Base-by-base conservation (phyloP, 2,797 vertebrate genomes). In the Enteromius treurensis region DNA sequence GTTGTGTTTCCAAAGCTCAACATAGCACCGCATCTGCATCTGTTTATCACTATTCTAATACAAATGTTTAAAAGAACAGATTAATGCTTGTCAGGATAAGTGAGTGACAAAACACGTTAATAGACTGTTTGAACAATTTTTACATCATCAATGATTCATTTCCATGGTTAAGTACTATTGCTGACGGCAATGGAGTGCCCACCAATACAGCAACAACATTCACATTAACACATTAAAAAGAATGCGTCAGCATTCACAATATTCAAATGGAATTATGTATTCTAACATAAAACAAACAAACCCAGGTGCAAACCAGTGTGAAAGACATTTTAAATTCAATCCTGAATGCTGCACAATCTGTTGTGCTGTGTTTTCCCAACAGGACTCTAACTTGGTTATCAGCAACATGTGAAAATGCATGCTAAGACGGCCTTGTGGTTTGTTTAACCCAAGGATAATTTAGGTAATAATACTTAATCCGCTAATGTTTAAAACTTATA, bases 401-500 rank as follows among this genome's bases (percentile, higher is more conserved):
- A 53, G 60, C 17, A 76, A n/a, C 32, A 55, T 26, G 26, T 70
- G 19, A 70, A 69, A 42, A 4, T 11, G 26, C 32, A 21, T 42
- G 32, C 21, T 40, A 71, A 79, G 1, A n/a, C 32, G 11, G 26
- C 26, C 53, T 47, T 26, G 15, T 80, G 42, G 19, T 64, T 64
- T 73, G 4, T 81, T 73, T 13, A 64, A 13, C 55, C 21, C 45
- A 55, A 26, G 19, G 26, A 19, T 74, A 23, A 55, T 47, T 77
- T n/a, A 60, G 19, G 15, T 68, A 4, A 67, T 76, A 17, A 4
- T 32, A 34, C 55, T 0, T 69, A 21, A 83, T 32, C 26, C 0
- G 5, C 1, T 45, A 7, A 77, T 6, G 6, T 10, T 23, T 21
- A 40, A 88, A 83, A 77, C 60, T 9, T 42, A 45, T 76, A 23